phyloP scores from a whole-genome alignment of 2,888 invertebrate species.

The Sisyra terminalis region DNA sequence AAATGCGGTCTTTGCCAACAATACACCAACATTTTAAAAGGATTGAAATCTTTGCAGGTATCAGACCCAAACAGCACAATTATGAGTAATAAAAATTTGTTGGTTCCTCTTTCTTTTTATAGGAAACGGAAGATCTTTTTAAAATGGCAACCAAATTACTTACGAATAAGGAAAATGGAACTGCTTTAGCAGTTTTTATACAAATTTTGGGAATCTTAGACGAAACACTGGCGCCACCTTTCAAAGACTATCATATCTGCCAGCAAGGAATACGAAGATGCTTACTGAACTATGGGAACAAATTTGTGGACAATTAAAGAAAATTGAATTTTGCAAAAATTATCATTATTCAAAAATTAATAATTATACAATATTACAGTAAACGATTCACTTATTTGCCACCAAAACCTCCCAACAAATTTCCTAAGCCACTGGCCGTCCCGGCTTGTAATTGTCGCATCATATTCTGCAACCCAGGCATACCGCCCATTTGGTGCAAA shows the following conservation, averaged over 20 bases:
- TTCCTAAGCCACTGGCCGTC: conserved; percentile 35
- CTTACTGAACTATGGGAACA: conserved; percentile 47
- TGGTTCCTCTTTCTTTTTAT: conserved; percentile 14
- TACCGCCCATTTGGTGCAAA: conserved; percentile 93
- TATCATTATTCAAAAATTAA: not conserved
- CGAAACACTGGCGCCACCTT: conserved; percentile 50
- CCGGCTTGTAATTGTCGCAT: conserved; percentile 80
- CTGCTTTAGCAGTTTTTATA: conserved; percentile 45
- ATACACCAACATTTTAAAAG: conserved; percentile 54
- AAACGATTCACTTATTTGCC: not conserved
- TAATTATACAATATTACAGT: not conserved
- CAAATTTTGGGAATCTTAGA: conserved; percentile 50
- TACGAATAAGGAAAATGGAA: conserved; percentile 41
- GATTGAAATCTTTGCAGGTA: conserved; percentile 54
- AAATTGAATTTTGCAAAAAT: not conserved
- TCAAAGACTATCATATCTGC: conserved; percentile 56
- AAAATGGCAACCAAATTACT: conserved; percentile 42
- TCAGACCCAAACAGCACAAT: conserved; percentile 12
- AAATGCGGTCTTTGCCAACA: conserved; percentile 49
- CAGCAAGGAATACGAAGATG: conserved; percentile 55
- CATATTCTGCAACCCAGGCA: conserved; percentile 92
- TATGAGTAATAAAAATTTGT: not conserved
- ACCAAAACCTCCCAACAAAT: conserved; percentile 41
- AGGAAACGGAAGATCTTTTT: conserved; percentile 57
- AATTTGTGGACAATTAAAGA: conserved; percentile 6